These are phyloP conservation scores for Epinephelus coioides DNA, from an alignment of 2,797 vertebrate genomes.

Conservation along the genomic window DNA sequence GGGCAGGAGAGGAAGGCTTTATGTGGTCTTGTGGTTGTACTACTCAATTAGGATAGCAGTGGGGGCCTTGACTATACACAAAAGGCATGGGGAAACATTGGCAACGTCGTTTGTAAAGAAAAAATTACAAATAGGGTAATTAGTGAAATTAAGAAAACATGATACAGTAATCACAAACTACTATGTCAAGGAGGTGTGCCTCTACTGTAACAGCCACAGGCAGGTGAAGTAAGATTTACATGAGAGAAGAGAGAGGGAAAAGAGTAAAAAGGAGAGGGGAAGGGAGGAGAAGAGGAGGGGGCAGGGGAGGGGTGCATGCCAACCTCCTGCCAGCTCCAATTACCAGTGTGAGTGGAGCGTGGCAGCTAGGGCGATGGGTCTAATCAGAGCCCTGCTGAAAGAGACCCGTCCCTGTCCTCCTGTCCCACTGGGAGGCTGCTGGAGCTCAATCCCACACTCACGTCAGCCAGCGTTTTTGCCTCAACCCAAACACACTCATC, in stretches of 20 bases:
- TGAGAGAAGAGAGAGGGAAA: slow-evolving; percentile 45
- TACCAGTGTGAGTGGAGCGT: slow-evolving; percentile 86
- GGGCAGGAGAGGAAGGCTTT: slow-evolving; percentile 42
- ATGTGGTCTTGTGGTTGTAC: slow-evolving; percentile 45
- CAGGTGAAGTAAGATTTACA: slow-evolving; percentile 68
- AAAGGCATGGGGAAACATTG: slow-evolving; percentile 38
- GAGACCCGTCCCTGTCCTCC: slow-evolving; percentile 83
- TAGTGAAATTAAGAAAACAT: slow-evolving; percentile 53
- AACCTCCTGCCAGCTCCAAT: slow-evolving; percentile 90
- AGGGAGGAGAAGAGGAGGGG: slow-evolving; percentile 56
- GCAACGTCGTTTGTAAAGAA: slow-evolving; percentile 41
- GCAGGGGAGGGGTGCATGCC: slow-evolving; percentile 77
- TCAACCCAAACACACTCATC: slow-evolving; percentile 73
- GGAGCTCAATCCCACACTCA: slow-evolving; percentile 76
- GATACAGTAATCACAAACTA: slow-evolving; percentile 40
- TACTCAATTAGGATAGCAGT: slow-evolving; percentile 66
- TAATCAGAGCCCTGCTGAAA: slow-evolving; percentile 88
- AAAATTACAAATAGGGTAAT: slow-evolving; percentile 40
- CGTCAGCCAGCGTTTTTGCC: slow-evolving; percentile 68
- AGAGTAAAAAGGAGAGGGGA: slow-evolving; percentile 35
- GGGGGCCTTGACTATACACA: slow-evolving; percentile 44
- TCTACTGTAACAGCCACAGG: slow-evolving; percentile 37
- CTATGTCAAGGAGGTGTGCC: slow-evolving; percentile 44
- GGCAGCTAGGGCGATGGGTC: slow-evolving; percentile 84
- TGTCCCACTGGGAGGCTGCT: slow-evolving; percentile 80